Conservation (phyloP, 2,888 invertebrate genomes). For the Tanytarsus gracilentus region DNA sequence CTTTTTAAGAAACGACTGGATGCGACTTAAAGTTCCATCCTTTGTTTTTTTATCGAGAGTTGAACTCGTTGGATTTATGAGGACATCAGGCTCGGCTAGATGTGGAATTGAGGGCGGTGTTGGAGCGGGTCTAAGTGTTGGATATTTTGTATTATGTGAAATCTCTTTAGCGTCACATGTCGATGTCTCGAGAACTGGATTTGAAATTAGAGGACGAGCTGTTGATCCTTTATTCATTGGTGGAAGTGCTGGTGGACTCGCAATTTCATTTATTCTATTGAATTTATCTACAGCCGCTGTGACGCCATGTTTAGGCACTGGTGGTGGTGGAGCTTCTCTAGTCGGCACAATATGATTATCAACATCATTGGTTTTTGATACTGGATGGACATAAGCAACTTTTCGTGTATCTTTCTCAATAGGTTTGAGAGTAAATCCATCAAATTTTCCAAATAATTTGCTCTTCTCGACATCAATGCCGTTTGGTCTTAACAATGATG, state of each 20-base stretch:
- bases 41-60: slow-evolving; percentile 44
- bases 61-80: slow-evolving; percentile 15
- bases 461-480: slow-evolving; percentile 44
- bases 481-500: slow-evolving; percentile 54
- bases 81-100: slow-evolving; percentile 3
- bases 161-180: slow-evolving; percentile 70
- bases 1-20: slow-evolving; percentile 65
- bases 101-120: slow-evolving; percentile 44
- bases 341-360: slow-evolving; percentile 42
- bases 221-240: slow-evolving; percentile 54
- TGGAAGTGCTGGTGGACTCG: slow-evolving; percentile 49
- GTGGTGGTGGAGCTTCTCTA: slow-evolving; percentile 55
- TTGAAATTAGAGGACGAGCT: slow-evolving; percentile 68
- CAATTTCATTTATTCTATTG: slow-evolving; percentile 29
- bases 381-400: slow-evolving; percentile 48
- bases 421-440: slow-evolving; percentile 64
- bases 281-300: slow-evolving; percentile 39
- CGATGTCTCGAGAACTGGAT: slow-evolving; percentile 71
- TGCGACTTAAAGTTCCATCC: slow-evolving; percentile 58
- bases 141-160: slow-evolving; percentile 52
- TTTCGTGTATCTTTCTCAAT: slow-evolving; percentile 42
- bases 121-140: slow-evolving; percentile 50
- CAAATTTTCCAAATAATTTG: slow-evolving; percentile 77
- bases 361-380: slow-evolving; percentile 34
- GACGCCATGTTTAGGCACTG: slow-evolving; percentile 37